These are phyloP conservation scores for Heliangelus exortis DNA, from an alignment of 2,797 vertebrate species.

Conservation along the genomic window DNA sequence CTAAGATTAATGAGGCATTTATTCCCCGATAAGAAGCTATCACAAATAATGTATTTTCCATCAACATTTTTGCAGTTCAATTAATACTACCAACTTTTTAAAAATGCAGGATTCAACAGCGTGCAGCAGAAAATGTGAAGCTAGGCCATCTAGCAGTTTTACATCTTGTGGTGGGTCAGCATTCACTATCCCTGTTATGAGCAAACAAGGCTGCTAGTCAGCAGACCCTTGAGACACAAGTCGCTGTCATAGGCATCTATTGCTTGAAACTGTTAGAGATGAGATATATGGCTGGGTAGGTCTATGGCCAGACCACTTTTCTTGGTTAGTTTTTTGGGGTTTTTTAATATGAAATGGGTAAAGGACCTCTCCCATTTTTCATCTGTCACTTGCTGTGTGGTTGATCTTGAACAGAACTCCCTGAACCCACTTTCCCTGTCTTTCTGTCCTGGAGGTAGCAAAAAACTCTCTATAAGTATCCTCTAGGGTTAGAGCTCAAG, in stretches of 20 bases:
- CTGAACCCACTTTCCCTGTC: not conserved
- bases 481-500: not conserved
- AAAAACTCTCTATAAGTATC: not conserved
- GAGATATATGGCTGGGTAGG: not conserved
- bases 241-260: not conserved
- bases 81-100: conserved; percentile 30
- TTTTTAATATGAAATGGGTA: not conserved
- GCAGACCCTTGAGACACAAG: not conserved
- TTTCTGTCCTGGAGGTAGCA: not conserved
- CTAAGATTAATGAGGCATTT: conserved; percentile 70
- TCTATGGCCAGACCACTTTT: not conserved
- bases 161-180: not conserved
- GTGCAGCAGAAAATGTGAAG: not conserved
- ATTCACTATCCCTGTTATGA: not conserved
- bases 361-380: not conserved
- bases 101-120: not conserved
- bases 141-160: not conserved
- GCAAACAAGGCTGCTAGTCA: not conserved
- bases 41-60: conserved; percentile 42
- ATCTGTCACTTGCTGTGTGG: not conserved
- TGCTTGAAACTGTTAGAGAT: not conserved
- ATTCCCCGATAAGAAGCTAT: conserved; percentile 55
- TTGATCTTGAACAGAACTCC: not conserved
- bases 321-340: accelerated
- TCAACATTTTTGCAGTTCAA: conserved; percentile 35